Conservation (phyloP, 2,113 vertebrate species). For the Polypterus senegalus region DNA sequence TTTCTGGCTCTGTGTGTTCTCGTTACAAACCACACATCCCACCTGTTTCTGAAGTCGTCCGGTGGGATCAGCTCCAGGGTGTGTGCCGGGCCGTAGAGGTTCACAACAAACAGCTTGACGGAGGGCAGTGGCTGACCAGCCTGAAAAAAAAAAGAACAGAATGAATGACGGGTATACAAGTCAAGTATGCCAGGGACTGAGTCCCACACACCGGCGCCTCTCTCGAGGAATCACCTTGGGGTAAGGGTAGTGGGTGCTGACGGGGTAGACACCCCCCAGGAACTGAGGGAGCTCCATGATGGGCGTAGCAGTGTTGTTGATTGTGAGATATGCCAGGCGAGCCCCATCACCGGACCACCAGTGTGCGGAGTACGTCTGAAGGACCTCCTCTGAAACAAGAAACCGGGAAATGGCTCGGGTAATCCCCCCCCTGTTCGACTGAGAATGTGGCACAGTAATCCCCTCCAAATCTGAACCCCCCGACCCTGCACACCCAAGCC, state of each 20-base stretch:
- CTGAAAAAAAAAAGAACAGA: slow-evolving; percentile 28
- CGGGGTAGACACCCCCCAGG: slow-evolving; percentile 54
- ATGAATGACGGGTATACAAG: background rate
- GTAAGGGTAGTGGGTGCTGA: slow-evolving; percentile 50
- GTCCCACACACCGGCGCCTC: background rate
- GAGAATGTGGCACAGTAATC: too few relatives aligned
- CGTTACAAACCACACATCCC: background rate
- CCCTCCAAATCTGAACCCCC: background rate
- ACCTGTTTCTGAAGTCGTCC: slow-evolving; percentile 54
- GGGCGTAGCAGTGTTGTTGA: slow-evolving; percentile 65
- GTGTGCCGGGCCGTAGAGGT: slow-evolving; percentile 57
- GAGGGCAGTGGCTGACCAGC: slow-evolving; percentile 59
- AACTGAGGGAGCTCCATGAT: slow-evolving; percentile 64
- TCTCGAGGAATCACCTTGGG: slow-evolving; percentile 48
- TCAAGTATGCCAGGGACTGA: background rate
- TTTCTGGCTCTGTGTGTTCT: too few relatives aligned
- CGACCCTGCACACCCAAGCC: background rate
- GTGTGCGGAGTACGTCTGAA: slow-evolving; percentile 44
- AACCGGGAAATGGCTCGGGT: background rate
- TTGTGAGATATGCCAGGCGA: slow-evolving; percentile 54
- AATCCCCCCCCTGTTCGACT: too few relatives aligned
- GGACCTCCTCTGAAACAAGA: slow-evolving; percentile 50
- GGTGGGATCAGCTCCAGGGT: slow-evolving; percentile 58
- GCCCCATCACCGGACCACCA: slow-evolving; percentile 65
- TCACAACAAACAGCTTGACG: slow-evolving; percentile 60